phyloP scores from a whole-genome alignment of 53 echinoderm and acorn worm genomes.

The Holothuria leucospilota region DNA sequence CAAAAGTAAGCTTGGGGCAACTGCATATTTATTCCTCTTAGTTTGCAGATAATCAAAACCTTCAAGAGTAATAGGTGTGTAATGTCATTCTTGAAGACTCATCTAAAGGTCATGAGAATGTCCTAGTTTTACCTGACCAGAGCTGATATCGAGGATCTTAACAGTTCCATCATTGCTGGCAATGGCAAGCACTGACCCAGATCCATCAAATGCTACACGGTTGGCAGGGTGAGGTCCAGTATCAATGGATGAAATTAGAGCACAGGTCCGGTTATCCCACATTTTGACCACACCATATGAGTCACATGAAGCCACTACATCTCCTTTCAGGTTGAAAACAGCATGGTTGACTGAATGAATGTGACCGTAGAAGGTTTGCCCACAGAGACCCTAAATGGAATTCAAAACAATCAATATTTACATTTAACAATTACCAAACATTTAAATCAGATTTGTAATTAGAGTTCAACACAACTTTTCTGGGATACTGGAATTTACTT shows the following conservation, averaged over 20 bases:
- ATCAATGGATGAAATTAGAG: constrained; percentile 80
- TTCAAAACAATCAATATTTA: not conserved
- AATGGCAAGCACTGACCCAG: constrained; percentile 90
- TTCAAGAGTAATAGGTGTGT: too few species aligned
- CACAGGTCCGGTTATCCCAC: constrained; percentile 94
- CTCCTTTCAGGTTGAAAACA: constrained; percentile 89
- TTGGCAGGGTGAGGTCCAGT: constrained; percentile 94
- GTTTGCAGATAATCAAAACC: too few species aligned
- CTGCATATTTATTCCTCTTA: too few species aligned
- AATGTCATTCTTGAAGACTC: too few species aligned
- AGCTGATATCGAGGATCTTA: constrained; percentile 89
- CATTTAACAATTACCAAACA: not conserved
- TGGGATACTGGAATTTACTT: too few species aligned
- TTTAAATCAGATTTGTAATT: too few species aligned
- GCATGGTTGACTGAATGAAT: constrained; percentile 93
- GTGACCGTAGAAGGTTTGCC: constrained; percentile 99
- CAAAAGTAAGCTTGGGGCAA: too few species aligned
- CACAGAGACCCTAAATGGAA: constrained; percentile 83
- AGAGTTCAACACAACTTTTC: too few species aligned
- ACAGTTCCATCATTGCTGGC: constrained; percentile 93
- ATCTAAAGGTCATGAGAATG: too few species aligned
- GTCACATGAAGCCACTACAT: constrained; percentile 96
- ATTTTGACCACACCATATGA: constrained; percentile 90
- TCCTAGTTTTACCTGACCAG: constrained; percentile 80
- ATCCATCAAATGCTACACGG: constrained; percentile 83